Conservation (phyloP, 2,888 invertebrate genomes). For the Sericinus montela region DNA sequence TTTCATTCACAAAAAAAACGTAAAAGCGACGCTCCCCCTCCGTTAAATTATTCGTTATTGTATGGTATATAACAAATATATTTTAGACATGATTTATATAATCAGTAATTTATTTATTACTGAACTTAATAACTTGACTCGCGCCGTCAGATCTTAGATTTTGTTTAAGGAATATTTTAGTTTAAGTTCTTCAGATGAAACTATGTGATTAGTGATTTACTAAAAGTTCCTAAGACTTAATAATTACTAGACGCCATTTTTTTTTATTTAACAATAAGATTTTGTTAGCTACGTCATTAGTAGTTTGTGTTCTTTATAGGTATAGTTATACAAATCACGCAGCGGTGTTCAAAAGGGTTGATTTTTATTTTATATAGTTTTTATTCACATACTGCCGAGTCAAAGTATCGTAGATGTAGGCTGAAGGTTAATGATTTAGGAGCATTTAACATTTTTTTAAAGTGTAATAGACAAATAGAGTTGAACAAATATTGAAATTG, state of each 20-base stretch:
- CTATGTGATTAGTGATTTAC: conserved; percentile 52
- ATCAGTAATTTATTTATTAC: conserved; percentile 3
- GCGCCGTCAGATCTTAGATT: conserved; percentile 20
- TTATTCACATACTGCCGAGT: conserved; percentile 5
- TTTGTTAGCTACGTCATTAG: conserved; percentile 37
- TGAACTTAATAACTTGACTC: conserved; percentile 2
- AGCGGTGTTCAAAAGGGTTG: conserved; percentile 22
- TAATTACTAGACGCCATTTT: conserved; percentile 69
- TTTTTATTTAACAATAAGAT: conserved; percentile 39
- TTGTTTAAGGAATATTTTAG: conserved; percentile 23
- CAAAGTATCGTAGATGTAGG: conserved; percentile 4
- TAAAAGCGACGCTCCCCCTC: background rate
- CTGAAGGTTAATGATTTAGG: conserved; percentile 1
- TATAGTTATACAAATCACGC: conserved; percentile 32
- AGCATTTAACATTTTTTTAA: conserved; percentile 8
- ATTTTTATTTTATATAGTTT: conserved; percentile 4
- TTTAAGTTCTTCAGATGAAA: conserved; percentile 27
- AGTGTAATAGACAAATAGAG: background rate
- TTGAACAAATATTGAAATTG: conserved; percentile 4
- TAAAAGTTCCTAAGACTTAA: conserved; percentile 71
- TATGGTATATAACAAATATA: background rate
- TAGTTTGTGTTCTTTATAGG: conserved; percentile 47
- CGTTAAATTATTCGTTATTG: background rate
- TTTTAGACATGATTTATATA: background rate
- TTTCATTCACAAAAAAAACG: too few species aligned